These are phyloP conservation scores for Piscicola geometra DNA, from an alignment of 2,888 invertebrate species.

Conservation along the genomic window DNA sequence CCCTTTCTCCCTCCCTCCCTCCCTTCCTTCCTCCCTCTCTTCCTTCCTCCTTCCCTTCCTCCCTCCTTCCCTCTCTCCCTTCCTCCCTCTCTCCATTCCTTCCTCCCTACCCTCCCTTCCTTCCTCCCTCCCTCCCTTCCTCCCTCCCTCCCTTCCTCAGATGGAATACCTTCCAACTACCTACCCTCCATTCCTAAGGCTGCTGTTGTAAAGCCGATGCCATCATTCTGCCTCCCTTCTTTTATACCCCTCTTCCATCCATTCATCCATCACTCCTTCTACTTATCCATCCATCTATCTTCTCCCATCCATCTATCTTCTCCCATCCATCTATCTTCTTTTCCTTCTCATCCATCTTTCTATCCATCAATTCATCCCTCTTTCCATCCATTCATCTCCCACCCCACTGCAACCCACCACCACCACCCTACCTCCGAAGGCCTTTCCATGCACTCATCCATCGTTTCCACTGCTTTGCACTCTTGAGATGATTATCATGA, in stretches of 20 bases:
- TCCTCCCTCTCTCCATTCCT: too few species aligned
- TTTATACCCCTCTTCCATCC: neutral
- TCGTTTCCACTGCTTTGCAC: slow-evolving; percentile 9
- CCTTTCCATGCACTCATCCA: neutral
- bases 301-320: neutral
- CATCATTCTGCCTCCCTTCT: neutral
- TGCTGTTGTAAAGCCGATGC: too few species aligned
- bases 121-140: too few species aligned
- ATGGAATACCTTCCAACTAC: neutral
- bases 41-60: too few species aligned
- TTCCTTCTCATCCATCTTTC: neutral
- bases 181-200: neutral
- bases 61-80: too few species aligned
- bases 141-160: neutral
- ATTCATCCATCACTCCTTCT: neutral
- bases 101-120: too few species aligned
- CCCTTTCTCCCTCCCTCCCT: neutral
- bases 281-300: neutral
- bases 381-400: too few species aligned
- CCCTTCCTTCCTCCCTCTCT: too few species aligned
- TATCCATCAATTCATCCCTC: neutral
- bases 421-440: neutral
- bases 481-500: slow-evolving; percentile 8
- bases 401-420: neutral
- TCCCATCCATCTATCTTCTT: too few species aligned